These are phyloP conservation scores for Aspidiotus destructor DNA, from an alignment of 2,888 invertebrate genomes.

Conservation along the genomic window DNA sequence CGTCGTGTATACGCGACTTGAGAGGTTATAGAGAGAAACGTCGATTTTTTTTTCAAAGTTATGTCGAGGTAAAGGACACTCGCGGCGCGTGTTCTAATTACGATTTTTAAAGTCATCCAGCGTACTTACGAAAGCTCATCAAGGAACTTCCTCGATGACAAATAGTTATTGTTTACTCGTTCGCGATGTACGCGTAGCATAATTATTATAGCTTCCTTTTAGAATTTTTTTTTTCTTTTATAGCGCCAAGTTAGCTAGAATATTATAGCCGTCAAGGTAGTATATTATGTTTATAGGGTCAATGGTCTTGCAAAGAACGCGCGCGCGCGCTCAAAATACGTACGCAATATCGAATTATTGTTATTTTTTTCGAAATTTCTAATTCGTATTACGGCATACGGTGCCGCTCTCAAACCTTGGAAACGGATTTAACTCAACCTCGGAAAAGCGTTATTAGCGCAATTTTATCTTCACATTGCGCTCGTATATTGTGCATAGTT, in stretches of 20 bases:
- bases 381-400: too few species aligned
- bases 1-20: conserved; percentile 6
- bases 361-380: too few species aligned
- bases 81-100: neutral
- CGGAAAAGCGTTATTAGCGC: neutral
- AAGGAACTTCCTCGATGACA: neutral
- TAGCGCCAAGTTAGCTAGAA: too few species aligned
- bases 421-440: conserved; percentile 4
- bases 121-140: conserved; percentile 1
- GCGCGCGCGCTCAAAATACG: too few species aligned
- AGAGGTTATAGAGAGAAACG: conserved; percentile 17
- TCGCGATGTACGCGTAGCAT: neutral
- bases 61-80: conserved; percentile 28
- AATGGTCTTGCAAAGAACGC: too few species aligned
- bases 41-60: conserved; percentile 4
- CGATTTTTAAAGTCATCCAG: neutral
- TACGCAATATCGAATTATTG: too few species aligned
- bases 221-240: too few species aligned
- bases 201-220: too few species aligned
- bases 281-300: too few species aligned
- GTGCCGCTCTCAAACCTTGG: neutral
- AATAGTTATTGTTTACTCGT: neutral
- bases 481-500: too few species aligned
- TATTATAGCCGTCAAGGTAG: too few species aligned
- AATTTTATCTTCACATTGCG: neutral